phyloP scores from a whole-genome alignment of 2,797 vertebrate genomes.

The Sardinella longiceps region DNA sequence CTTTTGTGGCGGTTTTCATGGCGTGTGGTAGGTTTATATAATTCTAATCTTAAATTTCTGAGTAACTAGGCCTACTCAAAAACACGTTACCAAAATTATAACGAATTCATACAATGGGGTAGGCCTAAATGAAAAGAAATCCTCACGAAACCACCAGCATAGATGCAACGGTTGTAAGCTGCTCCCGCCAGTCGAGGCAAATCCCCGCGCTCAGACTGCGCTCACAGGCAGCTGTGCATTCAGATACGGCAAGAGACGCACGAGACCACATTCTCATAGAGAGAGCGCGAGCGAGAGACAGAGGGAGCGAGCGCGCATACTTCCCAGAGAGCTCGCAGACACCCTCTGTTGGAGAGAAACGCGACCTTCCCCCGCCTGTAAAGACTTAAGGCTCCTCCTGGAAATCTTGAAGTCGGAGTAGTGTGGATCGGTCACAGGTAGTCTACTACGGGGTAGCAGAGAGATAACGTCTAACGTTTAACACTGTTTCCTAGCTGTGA shows the following conservation, averaged over 20 bases:
- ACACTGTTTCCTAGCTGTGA: constrained; percentile 55
- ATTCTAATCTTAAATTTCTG: too few species aligned
- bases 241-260: constrained; percentile 12
- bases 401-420: constrained; percentile 69
- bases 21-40: too few species aligned
- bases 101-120: too few species aligned
- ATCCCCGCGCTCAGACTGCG: constrained; percentile 6
- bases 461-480: not conserved
- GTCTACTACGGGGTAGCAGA: constrained; percentile 51
- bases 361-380: constrained; percentile 59
- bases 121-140: too few species aligned
- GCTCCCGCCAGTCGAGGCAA: not conserved
- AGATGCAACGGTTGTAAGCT: not conserved
- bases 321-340: constrained; percentile 46
- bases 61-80: too few species aligned
- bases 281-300: not conserved
- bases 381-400: constrained; percentile 71
- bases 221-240: constrained; percentile 18
- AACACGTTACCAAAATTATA: too few species aligned
- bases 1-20: too few species aligned
- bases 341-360: constrained; percentile 70
- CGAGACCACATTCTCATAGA: not conserved
- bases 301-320: constrained; percentile 20
- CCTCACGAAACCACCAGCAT: too few species aligned
- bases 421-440: constrained; percentile 50